These are phyloP conservation scores for Coryphaenoides rupestris DNA, from an alignment of 2,113 vertebrate genomes.

Conservation along the genomic window DNA sequence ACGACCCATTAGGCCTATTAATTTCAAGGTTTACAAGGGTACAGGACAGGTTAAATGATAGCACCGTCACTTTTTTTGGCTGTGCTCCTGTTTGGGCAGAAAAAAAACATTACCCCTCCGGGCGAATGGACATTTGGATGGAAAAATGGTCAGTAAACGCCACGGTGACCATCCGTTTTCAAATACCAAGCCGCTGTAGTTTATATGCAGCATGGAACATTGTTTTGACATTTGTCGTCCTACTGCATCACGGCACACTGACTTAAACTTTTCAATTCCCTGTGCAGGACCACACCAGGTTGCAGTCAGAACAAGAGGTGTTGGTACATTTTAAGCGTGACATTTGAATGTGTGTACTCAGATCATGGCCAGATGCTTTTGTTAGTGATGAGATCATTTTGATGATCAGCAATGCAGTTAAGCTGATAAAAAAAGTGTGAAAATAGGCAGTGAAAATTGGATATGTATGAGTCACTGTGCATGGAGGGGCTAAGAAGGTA, in stretches of 20 bases:
- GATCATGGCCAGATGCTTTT: no score
- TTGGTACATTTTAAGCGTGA: not conserved
- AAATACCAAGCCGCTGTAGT: not conserved
- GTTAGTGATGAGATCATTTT: not conserved
- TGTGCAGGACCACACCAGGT: not conserved
- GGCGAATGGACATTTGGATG: not conserved
- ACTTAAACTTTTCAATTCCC: not conserved
- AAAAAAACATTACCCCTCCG: not conserved
- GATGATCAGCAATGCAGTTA: not conserved
- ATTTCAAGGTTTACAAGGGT: constrained; percentile 7
- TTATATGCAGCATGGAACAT: constrained; percentile 12
- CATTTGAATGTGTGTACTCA: not conserved
- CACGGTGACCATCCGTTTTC: not conserved
- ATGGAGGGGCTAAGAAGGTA: constrained; percentile 11
- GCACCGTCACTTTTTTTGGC: no score
- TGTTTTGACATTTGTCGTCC: constrained; percentile 3
- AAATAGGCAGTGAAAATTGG: not conserved
- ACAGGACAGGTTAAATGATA: not conserved
- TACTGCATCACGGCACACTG: not conserved
- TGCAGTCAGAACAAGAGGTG: not conserved
- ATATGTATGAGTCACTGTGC: not conserved
- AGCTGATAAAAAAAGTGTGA: not conserved
- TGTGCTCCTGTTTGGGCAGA: no score
- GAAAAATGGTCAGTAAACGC: not conserved
- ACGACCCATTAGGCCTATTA: constrained; percentile 14